phyloP scores from a whole-genome alignment of 2,113 vertebrate species.

The Elgaria multicarinata region DNA sequence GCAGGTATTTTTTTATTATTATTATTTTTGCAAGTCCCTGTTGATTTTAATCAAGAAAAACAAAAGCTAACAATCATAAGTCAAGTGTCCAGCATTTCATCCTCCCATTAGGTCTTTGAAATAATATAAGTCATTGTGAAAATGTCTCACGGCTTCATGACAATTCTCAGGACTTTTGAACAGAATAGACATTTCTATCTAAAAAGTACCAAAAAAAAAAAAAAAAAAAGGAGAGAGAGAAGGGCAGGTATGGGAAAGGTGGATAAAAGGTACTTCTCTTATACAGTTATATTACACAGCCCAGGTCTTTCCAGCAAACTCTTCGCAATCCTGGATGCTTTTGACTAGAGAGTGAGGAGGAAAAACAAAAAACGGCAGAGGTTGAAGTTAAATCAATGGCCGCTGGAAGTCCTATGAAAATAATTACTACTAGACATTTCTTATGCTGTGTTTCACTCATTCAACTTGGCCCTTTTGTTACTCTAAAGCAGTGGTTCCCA shows the following conservation, averaged over 20 bases:
- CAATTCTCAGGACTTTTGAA: constrained; percentile 81
- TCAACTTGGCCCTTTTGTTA: neutral
- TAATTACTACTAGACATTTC: neutral
- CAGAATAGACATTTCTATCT: constrained; percentile 82
- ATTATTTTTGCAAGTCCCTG: constrained; percentile 46
- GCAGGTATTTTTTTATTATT: too few species aligned
- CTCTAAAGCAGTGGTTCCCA: too few species aligned
- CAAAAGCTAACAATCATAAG: constrained; percentile 39
- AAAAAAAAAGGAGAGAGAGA: too few species aligned
- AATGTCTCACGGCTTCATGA: constrained; percentile 64
- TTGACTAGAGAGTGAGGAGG: constrained; percentile 46
- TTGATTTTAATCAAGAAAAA: constrained; percentile 22
- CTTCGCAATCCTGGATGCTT: constrained; percentile 67
- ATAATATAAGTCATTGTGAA: constrained; percentile 66
- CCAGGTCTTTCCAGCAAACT: constrained; percentile 62
- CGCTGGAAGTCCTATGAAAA: neutral
- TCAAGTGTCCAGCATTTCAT: constrained; percentile 54
- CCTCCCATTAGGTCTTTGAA: constrained; percentile 46
- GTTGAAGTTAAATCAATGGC: constrained; percentile 50
- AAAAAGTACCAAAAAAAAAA: constrained; percentile 75
- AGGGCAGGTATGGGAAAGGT: constrained; percentile 27
- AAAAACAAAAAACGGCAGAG: constrained; percentile 42
- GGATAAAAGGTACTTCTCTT: constrained; percentile 82
- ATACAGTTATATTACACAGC: constrained; percentile 81
- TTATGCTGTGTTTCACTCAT: neutral